A percentile compares a stretch with the other conserved stretches of the same genome.
These are phyloP conservation scores for Zapornia atra DNA, from an alignment of 2,113 vertebrate species.

Conservation along the genomic window DNA sequence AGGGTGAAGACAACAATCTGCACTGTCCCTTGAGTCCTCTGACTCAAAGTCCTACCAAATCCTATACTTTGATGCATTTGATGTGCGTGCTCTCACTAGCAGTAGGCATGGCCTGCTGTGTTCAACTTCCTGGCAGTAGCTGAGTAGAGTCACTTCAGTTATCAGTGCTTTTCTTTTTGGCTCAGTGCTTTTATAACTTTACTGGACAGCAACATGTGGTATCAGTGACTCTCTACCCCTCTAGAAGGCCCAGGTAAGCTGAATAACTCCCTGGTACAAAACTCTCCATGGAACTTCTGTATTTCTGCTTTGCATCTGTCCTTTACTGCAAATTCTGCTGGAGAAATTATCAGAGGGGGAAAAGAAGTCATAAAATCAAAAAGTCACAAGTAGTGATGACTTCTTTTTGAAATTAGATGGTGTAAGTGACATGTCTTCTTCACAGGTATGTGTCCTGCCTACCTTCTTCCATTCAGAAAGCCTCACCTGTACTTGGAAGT, in stretches of 20 bases:
- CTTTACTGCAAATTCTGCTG: neutral
- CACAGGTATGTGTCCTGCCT: accelerated
- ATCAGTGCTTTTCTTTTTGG: neutral
- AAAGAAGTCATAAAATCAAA: neutral
- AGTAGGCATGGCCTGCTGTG: neutral
- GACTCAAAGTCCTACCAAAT: neutral
- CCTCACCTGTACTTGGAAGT: neutral
- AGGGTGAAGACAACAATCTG: neutral
- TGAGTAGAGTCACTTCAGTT: neutral
- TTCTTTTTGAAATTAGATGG: neutral
- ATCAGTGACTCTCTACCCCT: accelerated
- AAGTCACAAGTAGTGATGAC: neutral
- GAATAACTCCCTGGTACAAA: neutral
- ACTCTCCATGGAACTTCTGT: neutral
- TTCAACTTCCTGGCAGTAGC: neutral
- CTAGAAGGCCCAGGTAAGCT: neutral
- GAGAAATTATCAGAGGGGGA: neutral
- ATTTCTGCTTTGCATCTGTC: neutral
- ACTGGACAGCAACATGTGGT: accelerated
- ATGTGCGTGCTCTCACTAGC: accelerated
- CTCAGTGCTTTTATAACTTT: neutral
- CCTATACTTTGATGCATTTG: neutral
- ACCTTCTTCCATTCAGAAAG: neutral
- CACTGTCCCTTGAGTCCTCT: neutral
- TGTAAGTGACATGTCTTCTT: neutral